Evolutionary conservation across 2,888 invertebrate species (phyloP).

Genomic region (Lacanobia oleracea): DNA sequence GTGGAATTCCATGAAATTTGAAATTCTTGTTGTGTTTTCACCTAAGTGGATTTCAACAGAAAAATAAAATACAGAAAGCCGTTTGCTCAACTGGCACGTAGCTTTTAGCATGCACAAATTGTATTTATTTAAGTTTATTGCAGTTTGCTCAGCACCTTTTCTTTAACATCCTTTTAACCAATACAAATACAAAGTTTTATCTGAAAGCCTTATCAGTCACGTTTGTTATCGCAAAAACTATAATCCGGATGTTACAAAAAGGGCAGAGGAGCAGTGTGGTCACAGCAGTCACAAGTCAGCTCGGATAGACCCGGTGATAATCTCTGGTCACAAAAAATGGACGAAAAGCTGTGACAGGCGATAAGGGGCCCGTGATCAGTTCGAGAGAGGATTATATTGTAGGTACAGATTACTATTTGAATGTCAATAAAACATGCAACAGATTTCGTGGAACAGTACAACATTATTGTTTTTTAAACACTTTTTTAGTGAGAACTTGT

Average conservation of each 20-base stretch:
- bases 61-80: constrained; percentile 21
- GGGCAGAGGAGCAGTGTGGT: constrained; percentile 45
- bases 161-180: constrained; percentile 40
- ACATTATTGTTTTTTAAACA: constrained; percentile 8
- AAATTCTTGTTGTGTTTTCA: constrained; percentile 6
- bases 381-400: constrained; percentile 39
- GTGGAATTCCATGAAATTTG: background rate
- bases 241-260: constrained; percentile 60
- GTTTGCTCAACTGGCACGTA: constrained; percentile 36
- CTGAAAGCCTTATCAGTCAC: constrained; percentile 42
- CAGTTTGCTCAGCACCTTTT: constrained; percentile 37
- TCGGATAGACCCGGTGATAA: constrained; percentile 46
- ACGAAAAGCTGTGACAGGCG: constrained; percentile 40
- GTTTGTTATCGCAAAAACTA: constrained; percentile 46
- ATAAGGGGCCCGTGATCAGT: constrained; percentile 45
- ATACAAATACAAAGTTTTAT: constrained; percentile 31
- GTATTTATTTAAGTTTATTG: constrained; percentile 57
- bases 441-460: background rate
- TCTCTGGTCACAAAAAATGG: constrained; percentile 49
- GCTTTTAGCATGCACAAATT: constrained; percentile 51
- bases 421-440: constrained; percentile 16
- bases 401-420: constrained; percentile 17
- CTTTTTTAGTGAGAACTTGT: constrained; percentile 1
- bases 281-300: constrained; percentile 52
- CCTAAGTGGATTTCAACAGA: constrained; percentile 1